phyloP scores from a whole-genome alignment of 1,140 invertebrate genomes.

The Calliphora vicina region DNA sequence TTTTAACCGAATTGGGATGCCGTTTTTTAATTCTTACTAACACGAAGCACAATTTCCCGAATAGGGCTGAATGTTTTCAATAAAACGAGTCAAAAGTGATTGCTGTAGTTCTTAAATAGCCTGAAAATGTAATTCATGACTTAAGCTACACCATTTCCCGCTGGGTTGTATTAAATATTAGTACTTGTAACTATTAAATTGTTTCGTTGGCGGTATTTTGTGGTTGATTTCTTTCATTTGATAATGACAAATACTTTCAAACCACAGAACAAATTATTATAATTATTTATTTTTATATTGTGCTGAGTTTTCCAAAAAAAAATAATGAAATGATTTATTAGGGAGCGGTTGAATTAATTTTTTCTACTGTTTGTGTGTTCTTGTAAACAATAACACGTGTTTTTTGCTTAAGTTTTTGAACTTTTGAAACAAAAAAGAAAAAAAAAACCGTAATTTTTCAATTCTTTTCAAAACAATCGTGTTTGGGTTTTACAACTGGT shows the following conservation, averaged over 20 bases:
- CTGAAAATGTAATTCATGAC: too few relatives aligned
- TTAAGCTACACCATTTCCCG: too few relatives aligned
- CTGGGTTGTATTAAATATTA: too few relatives aligned
- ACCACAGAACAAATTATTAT: neutral
- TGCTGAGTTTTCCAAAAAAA: neutral
- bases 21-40: too few relatives aligned
- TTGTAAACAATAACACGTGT: neutral
- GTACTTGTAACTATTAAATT: neutral
- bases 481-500: too few relatives aligned
- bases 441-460: neutral
- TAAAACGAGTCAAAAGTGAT: too few relatives aligned
- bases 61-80: too few relatives aligned
- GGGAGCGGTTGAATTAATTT: neutral
- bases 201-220: neutral
- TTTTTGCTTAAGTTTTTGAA: neutral
- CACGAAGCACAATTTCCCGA: too few relatives aligned
- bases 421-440: neutral
- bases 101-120: too few relatives aligned
- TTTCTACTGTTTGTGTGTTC: neutral
- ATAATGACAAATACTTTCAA: neutral
- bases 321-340: neutral
- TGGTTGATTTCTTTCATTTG: neutral
- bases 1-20: too few relatives aligned
- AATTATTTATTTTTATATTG: neutral
- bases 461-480: neutral